Conservation (phyloP, 1,140 invertebrate species). For the Drosophila santomea region DNA sequence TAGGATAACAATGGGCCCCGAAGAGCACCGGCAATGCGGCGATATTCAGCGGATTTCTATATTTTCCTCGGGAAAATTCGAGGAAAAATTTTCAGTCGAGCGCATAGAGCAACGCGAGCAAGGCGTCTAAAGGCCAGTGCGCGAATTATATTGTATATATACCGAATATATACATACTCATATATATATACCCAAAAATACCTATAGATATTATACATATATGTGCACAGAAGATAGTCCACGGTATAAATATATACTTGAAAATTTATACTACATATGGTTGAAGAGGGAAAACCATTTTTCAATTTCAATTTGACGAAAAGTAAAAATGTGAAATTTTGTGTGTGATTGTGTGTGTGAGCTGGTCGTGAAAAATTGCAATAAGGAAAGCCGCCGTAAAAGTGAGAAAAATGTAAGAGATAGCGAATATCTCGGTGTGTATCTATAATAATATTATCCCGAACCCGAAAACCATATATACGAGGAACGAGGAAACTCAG, state of each 20-base stretch:
- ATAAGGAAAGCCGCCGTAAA: slow-evolving; percentile 17
- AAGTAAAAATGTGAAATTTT: slow-evolving; percentile 51
- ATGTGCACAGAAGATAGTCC: slow-evolving; percentile 44
- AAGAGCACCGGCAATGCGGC: slow-evolving; percentile 39
- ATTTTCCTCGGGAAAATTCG: slow-evolving; percentile 60
- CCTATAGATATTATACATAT: slow-evolving; percentile 27
- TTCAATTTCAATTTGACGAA: slow-evolving; percentile 43
- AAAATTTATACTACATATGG: slow-evolving; percentile 53
- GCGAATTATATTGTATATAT: slow-evolving; percentile 59
- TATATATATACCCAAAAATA: slow-evolving; percentile 27
- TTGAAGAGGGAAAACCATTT: slow-evolving; percentile 31
- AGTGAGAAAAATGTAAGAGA: slow-evolving; percentile 44
- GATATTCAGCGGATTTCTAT: slow-evolving; percentile 54
- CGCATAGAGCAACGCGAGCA: slow-evolving; percentile 76
- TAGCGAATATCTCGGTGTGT: slow-evolving; percentile 35
- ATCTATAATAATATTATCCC: slow-evolving; percentile 47
- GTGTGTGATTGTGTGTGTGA: slow-evolving; percentile 16
- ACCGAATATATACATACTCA: slow-evolving; percentile 34
- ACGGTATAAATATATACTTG: slow-evolving; percentile 38
- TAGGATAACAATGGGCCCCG: slow-evolving; percentile 76
- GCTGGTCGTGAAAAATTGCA: slow-evolving; percentile 68
- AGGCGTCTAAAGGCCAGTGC: slow-evolving; percentile 62
- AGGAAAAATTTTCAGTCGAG: slow-evolving; percentile 70
- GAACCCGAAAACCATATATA: background rate
- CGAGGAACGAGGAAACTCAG: slow-evolving; percentile 3